Base-by-base conservation (phyloP, 2,888 invertebrate species). In the Pammene aurita region DNA sequence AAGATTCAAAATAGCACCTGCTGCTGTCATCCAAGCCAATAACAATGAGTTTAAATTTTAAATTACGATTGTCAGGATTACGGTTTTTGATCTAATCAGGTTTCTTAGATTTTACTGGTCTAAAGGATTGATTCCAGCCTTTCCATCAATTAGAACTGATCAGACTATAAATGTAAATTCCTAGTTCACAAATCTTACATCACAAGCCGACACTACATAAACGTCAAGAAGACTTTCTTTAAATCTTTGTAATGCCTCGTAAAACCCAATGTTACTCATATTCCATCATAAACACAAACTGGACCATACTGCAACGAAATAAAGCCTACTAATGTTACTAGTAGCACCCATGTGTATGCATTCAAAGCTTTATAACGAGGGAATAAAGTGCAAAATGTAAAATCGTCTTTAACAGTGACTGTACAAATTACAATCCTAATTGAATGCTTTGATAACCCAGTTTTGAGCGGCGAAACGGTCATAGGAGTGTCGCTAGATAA, bases 361-460 rank as follows among this genome's bases (percentile, higher is more conserved):
- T 11, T 50, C 6, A 2, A 54, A 26, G 7, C 34, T 34, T 54
- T 54, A 35, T 34, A n/a, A 6, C 13, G 7, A 34, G 4, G 34
- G 0, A 34, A 54, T 34, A 34, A 54, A n/a, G 54, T 54, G 7
- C n/a, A 34, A n/a, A 34, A 4, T 48, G 14, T 16, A 5, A 48
- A 2, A 5, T 18, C 1, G 6, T 18, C 14, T 46, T 48, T 16
- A 9, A 48, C 26, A 13, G 52, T 52, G 26, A 34, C 34, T 54
- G 38, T 46, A 44, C 44, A 63, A 58, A 38, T 38, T 61, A 35
- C 57, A 57, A 58, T 55, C 57, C 63, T 65, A 69, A 69, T 65
- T 69, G 69, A 69, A 69, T 54, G 68, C 68, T 64, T 64, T 69
- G 69, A 69, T 69, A 69, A 69, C 69, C 69, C 54, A 69, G 54